A percentile compares a stretch with the other conserved stretches of the same genome.
Conservation (phyloP, 2,888 invertebrate genomes). For the Dorcus hopei region DNA sequence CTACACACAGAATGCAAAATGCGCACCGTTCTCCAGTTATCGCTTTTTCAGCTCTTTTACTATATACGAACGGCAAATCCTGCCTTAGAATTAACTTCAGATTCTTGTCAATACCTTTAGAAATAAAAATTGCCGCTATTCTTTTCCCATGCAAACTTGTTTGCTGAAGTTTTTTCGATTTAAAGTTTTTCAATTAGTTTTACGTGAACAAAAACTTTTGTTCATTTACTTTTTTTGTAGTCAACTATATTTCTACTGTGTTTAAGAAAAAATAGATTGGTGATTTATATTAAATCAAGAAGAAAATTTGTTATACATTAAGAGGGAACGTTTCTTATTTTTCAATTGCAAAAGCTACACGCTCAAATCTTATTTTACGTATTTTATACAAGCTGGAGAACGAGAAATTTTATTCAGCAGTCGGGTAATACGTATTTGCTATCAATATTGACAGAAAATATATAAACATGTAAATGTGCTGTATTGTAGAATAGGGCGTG, state of each 20-base stretch:
- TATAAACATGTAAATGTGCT: neutral
- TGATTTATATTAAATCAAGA: no score
- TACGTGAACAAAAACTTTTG: constrained; percentile 14
- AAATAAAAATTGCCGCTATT: neutral
- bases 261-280: no score
- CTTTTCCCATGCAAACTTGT: neutral
- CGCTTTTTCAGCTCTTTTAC: neutral
- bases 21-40: neutral
- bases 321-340: no score
- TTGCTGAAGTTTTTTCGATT: constrained; percentile 12
- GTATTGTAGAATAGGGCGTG: neutral
- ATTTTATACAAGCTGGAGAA: no score
- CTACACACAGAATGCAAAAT: neutral
- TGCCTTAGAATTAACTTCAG: neutral
- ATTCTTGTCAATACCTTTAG: neutral
- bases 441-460: neutral
- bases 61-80: neutral
- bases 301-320: no score
- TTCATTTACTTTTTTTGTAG: constrained; percentile 9
- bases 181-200: constrained; percentile 29
- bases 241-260: no score
- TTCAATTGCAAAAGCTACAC: no score
- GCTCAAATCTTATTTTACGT: no score
- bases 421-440: neutral
- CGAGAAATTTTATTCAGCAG: neutral